phyloP scores from a whole-genome alignment of 2,797 vertebrate species.

The Lerista edwardsae region DNA sequence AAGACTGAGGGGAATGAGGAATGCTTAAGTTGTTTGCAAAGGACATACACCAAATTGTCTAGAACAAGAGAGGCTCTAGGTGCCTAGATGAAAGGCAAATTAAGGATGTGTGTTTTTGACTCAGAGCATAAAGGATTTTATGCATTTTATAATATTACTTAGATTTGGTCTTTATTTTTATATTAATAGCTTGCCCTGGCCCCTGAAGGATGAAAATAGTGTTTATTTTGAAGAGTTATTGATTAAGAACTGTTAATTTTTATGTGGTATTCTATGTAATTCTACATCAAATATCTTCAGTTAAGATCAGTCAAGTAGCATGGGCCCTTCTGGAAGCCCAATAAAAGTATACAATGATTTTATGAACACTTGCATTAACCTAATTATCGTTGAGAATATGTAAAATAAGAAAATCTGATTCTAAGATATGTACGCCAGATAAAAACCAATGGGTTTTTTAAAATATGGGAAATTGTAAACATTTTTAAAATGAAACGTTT shows the following conservation, averaged over 20 bases:
- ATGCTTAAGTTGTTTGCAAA: background rate
- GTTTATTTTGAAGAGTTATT: background rate
- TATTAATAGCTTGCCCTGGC: background rate
- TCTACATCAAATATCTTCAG: background rate
- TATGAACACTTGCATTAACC: background rate
- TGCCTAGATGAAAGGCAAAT: background rate
- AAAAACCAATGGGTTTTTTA: no score
- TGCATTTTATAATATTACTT: background rate
- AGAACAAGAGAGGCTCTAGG: no score
- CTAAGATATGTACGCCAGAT: no score
- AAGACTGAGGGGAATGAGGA: background rate
- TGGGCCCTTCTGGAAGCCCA: background rate
- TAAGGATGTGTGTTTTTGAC: background rate
- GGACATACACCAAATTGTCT: background rate
- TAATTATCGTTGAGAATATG: background rate
- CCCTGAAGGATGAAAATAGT: background rate
- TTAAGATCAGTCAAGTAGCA: background rate
- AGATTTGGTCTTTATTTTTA: background rate
- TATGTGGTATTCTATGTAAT: background rate
- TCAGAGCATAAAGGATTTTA: background rate
- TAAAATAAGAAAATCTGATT: no score
- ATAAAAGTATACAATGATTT: background rate
- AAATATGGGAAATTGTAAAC: no score
- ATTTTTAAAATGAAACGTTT: background rate
- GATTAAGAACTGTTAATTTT: background rate